phyloP scores from a whole-genome alignment of 1,140 invertebrate species.

The Helicorthomorpha holstii region DNA sequence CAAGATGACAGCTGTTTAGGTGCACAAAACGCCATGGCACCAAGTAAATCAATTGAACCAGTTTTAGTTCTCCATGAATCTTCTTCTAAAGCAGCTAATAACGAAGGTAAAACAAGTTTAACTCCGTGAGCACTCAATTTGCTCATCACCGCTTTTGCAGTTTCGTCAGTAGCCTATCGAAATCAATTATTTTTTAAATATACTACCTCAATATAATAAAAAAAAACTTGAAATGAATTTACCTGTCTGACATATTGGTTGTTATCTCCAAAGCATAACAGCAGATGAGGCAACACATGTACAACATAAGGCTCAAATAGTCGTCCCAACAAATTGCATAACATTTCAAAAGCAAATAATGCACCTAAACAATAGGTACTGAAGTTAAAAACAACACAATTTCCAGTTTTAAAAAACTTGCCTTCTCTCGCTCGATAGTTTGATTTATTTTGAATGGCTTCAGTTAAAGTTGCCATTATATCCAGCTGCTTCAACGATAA shows the following conservation, averaged over 20 bases:
- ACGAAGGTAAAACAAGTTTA: conserved; percentile 77
- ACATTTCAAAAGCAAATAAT: conserved; percentile 92
- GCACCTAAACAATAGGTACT: conserved; percentile 39
- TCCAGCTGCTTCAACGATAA: conserved; percentile 85
- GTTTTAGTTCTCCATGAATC: conserved; percentile 99
- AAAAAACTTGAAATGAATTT: conserved; percentile 19
- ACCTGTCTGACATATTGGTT: conserved; percentile 48
- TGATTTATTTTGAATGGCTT: conserved; percentile 84
- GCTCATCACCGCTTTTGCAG: conserved; percentile 89
- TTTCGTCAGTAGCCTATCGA: conserved; percentile 79
- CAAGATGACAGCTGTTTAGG: conserved; percentile 96
- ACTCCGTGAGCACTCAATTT: conserved; percentile 92
- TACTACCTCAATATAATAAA: not conserved
- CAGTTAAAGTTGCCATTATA: conserved; percentile 84
- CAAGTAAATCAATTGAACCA: conserved; percentile 89
- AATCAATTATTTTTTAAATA: conserved; percentile 33
- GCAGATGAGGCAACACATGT: conserved; percentile 82
- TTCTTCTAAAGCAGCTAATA: conserved; percentile 83
- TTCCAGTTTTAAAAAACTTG: conserved; percentile 8
- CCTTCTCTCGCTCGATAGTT: conserved; percentile 33
- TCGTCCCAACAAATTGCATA: conserved; percentile 84
- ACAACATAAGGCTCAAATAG: conserved; percentile 98
- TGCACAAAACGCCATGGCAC: conserved; percentile 95
- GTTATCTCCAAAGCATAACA: conserved; percentile 88
- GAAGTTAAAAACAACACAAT: not conserved